Conservation (phyloP, 2,888 invertebrate species). For the Terebella lapidaria region DNA sequence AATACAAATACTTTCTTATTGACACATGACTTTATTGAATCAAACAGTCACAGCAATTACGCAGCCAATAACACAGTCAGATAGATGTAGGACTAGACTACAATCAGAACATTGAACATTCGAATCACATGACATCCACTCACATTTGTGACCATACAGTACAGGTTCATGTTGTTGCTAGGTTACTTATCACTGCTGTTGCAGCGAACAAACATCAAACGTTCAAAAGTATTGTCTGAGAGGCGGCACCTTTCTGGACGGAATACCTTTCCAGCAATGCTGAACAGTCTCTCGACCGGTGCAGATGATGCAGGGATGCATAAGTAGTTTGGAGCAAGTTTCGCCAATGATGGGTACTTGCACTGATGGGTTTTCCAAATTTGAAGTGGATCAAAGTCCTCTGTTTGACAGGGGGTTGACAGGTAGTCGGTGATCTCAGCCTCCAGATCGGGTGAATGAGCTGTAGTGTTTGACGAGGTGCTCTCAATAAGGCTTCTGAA, state of each 20-base stretch:
- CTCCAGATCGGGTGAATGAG: background rate
- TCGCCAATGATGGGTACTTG: conserved; percentile 3
- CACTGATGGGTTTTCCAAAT: conserved; percentile 2
- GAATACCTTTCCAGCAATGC: conserved; percentile 5
- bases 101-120: no score
- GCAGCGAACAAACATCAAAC: conserved; percentile 4
- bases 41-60: no score
- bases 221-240: background rate
- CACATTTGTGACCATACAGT: no score
- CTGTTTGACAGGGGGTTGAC: background rate
- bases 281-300: conserved; percentile 7
- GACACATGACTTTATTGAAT: no score
- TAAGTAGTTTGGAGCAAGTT: conserved; percentile 2
- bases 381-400: conserved; percentile 3
- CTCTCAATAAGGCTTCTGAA: background rate
- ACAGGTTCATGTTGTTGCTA: no score
- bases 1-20: no score
- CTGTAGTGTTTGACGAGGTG: background rate
- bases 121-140: no score
- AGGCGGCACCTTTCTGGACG: conserved; percentile 8
- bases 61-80: no score
- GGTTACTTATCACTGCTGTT: no score
- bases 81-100: no score
- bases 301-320: conserved; percentile 7
- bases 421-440: background rate